Evolutionary conservation across 1,140 invertebrate genomes (phyloP), one percentile per base, ranked within the genome.

Genomic region (Euwallacea fornicatus): DNA sequence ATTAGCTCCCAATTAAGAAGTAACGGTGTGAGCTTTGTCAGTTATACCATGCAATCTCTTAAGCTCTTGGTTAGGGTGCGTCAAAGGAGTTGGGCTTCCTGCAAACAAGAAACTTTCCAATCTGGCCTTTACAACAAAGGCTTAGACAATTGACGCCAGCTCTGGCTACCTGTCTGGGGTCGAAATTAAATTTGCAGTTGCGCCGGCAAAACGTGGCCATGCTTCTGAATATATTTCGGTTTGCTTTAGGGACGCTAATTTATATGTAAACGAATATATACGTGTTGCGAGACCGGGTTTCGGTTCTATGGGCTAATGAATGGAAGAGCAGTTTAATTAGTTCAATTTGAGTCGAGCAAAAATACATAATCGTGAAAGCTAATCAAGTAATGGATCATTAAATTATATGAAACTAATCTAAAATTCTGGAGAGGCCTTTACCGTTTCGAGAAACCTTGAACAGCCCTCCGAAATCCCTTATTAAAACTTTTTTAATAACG

Each of bases 401-500:
- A 50, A 50, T 50, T 50, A 50, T 50, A 50, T 0, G 46, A 50
- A 50, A 50, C 9, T 50, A 50, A 50, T 50, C 13, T 50, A 50
- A 50, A 50, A 50, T 50, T 50, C 46, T 50, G 46, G 13, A 13
- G 21, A 33, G 21, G 21, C 21, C 21, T 33, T 33, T 33, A 50
- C 2, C 46, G 9, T 42, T 7, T 44, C 61, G n/a, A 21, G 13
- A 63, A 63, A 63, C 21, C 61, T 13, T 41, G 7, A 63, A 16
- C 61, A 46, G 55, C 55, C 15, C 56, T 63, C 11, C 61, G 7
- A 63, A 46, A 63, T 63, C 42, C 43, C 61, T 63, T 63, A 63
- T 63, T 63, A 63, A 63, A 63, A 63, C 61, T 63, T 63, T 63
- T 63, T 63, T 63, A 63, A 63, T 63, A 63, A 63, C 43, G 42